A percentile compares a stretch with the other conserved stretches of the same genome.
phyloP scores from a whole-genome alignment of 2,797 vertebrate species.

The Micrastur ruficollis region DNA sequence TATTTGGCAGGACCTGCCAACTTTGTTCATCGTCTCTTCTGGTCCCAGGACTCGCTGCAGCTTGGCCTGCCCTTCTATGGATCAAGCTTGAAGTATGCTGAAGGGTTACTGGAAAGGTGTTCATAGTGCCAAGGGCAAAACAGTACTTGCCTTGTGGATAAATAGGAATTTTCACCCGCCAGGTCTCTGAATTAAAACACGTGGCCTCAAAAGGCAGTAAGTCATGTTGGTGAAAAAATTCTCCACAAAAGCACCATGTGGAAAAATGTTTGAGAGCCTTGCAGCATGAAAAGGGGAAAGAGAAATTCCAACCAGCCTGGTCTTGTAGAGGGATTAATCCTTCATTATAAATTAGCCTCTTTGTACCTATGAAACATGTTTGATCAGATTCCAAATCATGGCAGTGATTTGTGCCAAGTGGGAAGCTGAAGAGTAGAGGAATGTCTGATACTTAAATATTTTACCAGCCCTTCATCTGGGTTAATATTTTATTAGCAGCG shows the following conservation, averaged over 20 bases:
- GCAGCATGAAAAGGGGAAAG: neutral
- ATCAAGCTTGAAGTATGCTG: neutral
- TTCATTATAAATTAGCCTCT: constrained; percentile 35
- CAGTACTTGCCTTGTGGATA: neutral
- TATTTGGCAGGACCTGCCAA: neutral
- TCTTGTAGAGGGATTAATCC: constrained; percentile 43
- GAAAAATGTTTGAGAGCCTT: neutral
- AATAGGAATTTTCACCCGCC: neutral
- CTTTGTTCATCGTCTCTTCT: neutral
- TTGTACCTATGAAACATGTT: constrained; percentile 30
- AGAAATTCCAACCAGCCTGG: constrained; percentile 22
- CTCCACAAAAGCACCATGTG: neutral
- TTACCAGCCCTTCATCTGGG: neutral
- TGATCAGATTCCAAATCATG: constrained; percentile 37
- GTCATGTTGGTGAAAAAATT: neutral
- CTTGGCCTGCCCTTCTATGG: neutral
- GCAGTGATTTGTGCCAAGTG: constrained; percentile 27
- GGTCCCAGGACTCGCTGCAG: neutral
- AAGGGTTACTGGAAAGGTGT: neutral
- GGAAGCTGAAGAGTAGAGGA: constrained; percentile 3
- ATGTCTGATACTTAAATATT: constrained; percentile 52
- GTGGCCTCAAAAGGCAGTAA: neutral
- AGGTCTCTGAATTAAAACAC: neutral
- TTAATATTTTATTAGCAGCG: constrained; percentile 27
- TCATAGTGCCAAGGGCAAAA: neutral